Conservation (phyloP, 2,797 vertebrate genomes). For the Mus caroli region DNA sequence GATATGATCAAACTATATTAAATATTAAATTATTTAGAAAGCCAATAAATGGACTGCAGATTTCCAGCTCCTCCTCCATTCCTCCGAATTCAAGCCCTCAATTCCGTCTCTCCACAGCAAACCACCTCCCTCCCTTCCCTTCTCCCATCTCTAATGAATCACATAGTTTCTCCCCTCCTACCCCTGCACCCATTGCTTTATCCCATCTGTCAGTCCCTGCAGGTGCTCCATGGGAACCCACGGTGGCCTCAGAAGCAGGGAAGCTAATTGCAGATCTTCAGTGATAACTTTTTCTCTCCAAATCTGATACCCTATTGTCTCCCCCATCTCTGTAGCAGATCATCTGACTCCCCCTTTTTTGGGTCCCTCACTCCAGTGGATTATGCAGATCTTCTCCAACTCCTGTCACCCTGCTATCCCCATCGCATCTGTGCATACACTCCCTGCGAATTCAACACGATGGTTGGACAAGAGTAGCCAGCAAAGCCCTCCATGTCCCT, state of each 20-base stretch:
- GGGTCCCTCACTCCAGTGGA: neutral
- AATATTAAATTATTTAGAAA: neutral
- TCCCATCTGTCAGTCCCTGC: neutral
- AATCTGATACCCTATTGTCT: neutral
- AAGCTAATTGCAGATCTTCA: neutral
- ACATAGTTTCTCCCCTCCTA: neutral
- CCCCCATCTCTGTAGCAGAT: neutral
- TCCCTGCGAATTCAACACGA: neutral
- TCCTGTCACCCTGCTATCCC: rapidly evolving
- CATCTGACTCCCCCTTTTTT: no score
- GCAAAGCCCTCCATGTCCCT: neutral
- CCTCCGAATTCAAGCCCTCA: neutral
- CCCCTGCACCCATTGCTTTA: neutral
- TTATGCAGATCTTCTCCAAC: neutral
- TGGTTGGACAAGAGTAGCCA: neutral
- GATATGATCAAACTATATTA: neutral
- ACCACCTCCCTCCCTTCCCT: neutral
- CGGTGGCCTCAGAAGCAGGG: neutral
- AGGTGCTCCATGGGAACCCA: neutral
- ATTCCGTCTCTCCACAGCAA: neutral
- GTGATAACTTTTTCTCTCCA: neutral
- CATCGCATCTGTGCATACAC: neutral
- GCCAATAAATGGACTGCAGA: neutral
- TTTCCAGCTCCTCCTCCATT: neutral
- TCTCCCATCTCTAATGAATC: neutral